A percentile compares a stretch with the other conserved stretches of the same genome.
Evolutionary conservation across 2,797 vertebrate species (phyloP).

Genomic region (Siniperca scherzeri): DNA sequence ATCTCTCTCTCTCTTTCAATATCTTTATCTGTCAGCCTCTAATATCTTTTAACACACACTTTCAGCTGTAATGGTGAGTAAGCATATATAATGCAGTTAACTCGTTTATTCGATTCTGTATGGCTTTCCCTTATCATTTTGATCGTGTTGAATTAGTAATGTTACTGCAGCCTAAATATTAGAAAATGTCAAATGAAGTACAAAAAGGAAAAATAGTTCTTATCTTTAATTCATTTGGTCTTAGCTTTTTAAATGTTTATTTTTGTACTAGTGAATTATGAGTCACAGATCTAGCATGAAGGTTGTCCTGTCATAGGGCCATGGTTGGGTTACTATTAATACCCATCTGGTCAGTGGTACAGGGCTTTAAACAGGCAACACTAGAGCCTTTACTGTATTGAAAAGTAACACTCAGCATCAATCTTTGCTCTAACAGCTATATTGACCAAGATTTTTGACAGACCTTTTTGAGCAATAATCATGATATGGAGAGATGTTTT

Average conservation of each 20-base stretch:
- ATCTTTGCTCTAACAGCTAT: neutral
- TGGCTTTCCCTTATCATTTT: slow-evolving; percentile 26
- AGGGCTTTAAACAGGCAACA: slow-evolving; percentile 54
- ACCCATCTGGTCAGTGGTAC: slow-evolving; percentile 65
- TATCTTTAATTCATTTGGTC: slow-evolving; percentile 23
- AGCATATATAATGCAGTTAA: slow-evolving; percentile 6
- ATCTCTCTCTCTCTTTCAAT: slow-evolving; percentile 20
- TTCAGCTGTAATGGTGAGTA: slow-evolving; percentile 72
- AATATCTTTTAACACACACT: slow-evolving; percentile 15
- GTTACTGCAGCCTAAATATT: neutral
- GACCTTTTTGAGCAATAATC: neutral
- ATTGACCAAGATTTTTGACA: neutral
- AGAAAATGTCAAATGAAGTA: too few relatives aligned
- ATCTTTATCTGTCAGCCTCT: slow-evolving; percentile 30
- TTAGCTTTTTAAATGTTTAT: slow-evolving; percentile 56
- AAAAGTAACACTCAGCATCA: slow-evolving; percentile 30
- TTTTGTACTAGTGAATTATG: slow-evolving; percentile 68
- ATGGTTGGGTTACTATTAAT: slow-evolving; percentile 79
- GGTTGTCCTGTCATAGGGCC: slow-evolving; percentile 77
- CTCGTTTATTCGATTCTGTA: neutral
- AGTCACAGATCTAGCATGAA: slow-evolving; percentile 73
- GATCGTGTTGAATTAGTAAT: slow-evolving; percentile 10
- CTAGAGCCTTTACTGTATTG: slow-evolving; percentile 38
- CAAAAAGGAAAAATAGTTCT: too few relatives aligned
- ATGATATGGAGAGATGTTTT: slow-evolving; percentile 8